Evolutionary conservation across 2,797 vertebrate genomes (phyloP).

Genomic region (Catostomus latipinnis): DNA sequence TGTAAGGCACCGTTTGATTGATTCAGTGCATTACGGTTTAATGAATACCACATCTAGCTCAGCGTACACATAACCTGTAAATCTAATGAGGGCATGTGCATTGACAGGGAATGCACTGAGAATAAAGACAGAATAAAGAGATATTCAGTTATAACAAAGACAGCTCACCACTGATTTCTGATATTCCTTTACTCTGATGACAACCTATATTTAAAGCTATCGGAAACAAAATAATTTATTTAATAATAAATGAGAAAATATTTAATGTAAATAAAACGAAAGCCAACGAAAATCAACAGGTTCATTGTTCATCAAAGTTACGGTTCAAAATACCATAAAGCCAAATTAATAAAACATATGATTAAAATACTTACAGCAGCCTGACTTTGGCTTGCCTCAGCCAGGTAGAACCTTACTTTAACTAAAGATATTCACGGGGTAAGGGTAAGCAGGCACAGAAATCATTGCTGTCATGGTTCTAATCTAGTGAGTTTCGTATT

Average conservation of each 20-base stretch:
- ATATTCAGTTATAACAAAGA: background rate
- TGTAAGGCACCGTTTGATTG: conserved; percentile 65
- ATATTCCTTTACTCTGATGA: background rate
- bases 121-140: background rate
- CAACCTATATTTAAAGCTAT: background rate
- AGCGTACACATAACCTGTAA: conserved; percentile 42
- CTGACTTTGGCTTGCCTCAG: background rate
- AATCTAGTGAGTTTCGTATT: background rate
- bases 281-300: conserved; percentile 5
- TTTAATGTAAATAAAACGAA: background rate
- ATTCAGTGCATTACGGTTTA: conserved; percentile 66
- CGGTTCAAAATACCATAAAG: background rate
- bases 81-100: conserved; percentile 34
- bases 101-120: conserved; percentile 16
- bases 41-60: conserved; percentile 66
- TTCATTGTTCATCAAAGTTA: background rate
- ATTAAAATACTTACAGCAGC: background rate
- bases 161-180: background rate
- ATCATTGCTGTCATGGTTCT: background rate
- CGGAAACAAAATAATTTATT: background rate
- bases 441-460: background rate
- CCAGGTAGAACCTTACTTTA: background rate
- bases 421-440: background rate
- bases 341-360: background rate
- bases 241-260: background rate